These are phyloP conservation scores for Chinchilla lanigera DNA, from an alignment of 2,113 vertebrate species.

Conservation along the genomic window DNA sequence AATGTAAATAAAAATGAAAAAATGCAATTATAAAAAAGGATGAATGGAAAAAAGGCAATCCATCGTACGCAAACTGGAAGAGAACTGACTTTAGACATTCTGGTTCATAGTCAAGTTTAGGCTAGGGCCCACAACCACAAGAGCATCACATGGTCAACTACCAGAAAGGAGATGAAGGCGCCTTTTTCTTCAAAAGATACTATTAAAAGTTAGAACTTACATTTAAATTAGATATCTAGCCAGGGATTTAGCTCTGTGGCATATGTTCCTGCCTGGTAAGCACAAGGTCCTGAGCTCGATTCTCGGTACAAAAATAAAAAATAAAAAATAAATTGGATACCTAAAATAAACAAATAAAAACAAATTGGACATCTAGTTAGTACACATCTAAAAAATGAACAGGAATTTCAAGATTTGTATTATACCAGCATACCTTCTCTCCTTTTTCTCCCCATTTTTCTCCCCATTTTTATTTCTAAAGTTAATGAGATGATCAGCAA, in stretches of 20 bases:
- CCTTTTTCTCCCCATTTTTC: not conserved
- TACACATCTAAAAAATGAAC: not conserved
- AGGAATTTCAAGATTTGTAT: not conserved
- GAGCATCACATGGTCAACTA: not conserved
- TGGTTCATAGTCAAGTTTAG: constrained; percentile 19
- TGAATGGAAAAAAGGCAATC: not conserved
- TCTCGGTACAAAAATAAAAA: too few relatives aligned
- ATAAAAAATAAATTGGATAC: too few relatives aligned
- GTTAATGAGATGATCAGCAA: not conserved
- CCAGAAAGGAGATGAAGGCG: not conserved
- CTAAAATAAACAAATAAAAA: not conserved
- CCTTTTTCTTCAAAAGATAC: not conserved
- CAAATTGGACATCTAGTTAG: not conserved
- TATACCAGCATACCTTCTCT: not conserved
- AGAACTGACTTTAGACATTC: not conserved
- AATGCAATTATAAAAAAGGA: not conserved
- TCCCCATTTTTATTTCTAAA: not conserved
- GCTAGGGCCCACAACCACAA: constrained; percentile 43
- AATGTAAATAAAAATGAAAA: not conserved
- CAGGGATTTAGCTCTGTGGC: too few relatives aligned
- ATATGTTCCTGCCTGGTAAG: too few relatives aligned
- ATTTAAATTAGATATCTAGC: not conserved
- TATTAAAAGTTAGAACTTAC: not conserved
- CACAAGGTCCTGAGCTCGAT: too few relatives aligned
- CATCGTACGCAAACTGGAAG: rapidly evolving